Evolutionary conservation across 2,113 vertebrate species (phyloP).

Genomic region (Equus quagga): DNA sequence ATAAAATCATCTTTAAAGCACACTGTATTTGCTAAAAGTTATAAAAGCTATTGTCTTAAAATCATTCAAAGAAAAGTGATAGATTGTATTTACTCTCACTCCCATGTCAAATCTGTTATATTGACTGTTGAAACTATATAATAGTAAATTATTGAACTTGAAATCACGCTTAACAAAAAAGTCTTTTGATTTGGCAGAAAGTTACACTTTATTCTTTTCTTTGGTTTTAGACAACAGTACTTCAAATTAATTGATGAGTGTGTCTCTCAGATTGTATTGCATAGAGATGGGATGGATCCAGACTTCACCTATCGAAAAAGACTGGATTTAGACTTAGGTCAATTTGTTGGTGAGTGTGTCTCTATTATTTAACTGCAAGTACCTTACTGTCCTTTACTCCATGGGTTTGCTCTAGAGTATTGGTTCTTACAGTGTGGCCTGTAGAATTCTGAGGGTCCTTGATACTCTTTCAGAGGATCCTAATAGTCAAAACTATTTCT

Average conservation of each 20-base stretch:
- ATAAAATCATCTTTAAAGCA: not conserved
- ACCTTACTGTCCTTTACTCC: not conserved
- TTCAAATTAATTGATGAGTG: slow-evolving; percentile 99
- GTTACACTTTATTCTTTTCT: slow-evolving; percentile 55
- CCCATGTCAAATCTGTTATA: not conserved
- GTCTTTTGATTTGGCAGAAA: not conserved
- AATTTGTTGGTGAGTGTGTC: slow-evolving; percentile 92
- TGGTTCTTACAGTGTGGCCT: not conserved
- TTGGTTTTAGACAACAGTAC: slow-evolving; percentile 93
- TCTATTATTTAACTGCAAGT: not conserved
- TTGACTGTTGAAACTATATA: not conserved
- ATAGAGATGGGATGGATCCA: slow-evolving; percentile 95
- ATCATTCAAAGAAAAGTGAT: not conserved
- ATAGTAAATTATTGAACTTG: not conserved
- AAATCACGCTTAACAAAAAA: not conserved
- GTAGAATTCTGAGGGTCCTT: not conserved
- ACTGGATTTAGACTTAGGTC: slow-evolving; percentile 95
- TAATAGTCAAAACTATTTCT: not conserved
- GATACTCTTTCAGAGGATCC: not conserved
- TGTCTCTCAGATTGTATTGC: slow-evolving; percentile 97
- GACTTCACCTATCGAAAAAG: slow-evolving; percentile 98
- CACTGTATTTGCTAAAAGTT: not conserved
- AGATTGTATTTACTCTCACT: not conserved
- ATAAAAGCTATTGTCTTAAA: not conserved
- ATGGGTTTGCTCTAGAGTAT: not conserved